Conservation (phyloP, 2,797 vertebrate species). For the Lates japonicus region DNA sequence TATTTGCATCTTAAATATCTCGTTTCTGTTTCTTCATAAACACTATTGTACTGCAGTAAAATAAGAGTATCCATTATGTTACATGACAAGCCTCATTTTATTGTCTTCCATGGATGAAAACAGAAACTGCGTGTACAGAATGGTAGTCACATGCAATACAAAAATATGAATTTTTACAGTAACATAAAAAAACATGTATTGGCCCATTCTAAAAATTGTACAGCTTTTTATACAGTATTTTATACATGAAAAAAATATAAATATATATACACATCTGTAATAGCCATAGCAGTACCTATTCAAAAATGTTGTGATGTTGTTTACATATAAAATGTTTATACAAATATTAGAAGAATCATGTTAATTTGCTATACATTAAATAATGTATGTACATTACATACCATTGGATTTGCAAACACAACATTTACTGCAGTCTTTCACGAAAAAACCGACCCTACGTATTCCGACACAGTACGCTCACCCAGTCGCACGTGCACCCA, state of each 20-base stretch:
- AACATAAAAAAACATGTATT: conserved; percentile 87
- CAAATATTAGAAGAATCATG: conserved; percentile 87
- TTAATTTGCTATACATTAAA: conserved; percentile 87
- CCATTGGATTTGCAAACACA: conserved; percentile 72
- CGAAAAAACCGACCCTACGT: conserved; percentile 58
- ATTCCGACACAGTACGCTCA: conserved; percentile 56
- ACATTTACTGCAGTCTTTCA: conserved; percentile 78
- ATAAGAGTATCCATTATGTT: conserved; percentile 20
- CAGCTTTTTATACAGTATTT: conserved; percentile 82
- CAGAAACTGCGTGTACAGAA: conserved; percentile 86
- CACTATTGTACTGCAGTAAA: neutral
- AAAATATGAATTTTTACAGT: conserved; percentile 90
- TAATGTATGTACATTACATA: conserved; percentile 86
- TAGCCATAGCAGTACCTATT: conserved; percentile 85
- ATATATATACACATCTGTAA: conserved; percentile 87
- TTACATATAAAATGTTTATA: conserved; percentile 88
- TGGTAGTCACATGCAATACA: conserved; percentile 90
- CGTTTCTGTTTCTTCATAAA: neutral
- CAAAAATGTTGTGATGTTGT: conserved; percentile 82
- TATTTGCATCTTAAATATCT: neutral
- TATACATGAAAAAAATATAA: conserved; percentile 89
- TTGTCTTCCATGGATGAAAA: conserved; percentile 89
- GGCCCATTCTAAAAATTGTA: conserved; percentile 85
- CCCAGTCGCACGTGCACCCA: conserved; percentile 60
- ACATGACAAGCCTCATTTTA: conserved; percentile 88